Conservation (phyloP, 2,113 vertebrate genomes). For the Nothobranchius furzeri region DNA sequence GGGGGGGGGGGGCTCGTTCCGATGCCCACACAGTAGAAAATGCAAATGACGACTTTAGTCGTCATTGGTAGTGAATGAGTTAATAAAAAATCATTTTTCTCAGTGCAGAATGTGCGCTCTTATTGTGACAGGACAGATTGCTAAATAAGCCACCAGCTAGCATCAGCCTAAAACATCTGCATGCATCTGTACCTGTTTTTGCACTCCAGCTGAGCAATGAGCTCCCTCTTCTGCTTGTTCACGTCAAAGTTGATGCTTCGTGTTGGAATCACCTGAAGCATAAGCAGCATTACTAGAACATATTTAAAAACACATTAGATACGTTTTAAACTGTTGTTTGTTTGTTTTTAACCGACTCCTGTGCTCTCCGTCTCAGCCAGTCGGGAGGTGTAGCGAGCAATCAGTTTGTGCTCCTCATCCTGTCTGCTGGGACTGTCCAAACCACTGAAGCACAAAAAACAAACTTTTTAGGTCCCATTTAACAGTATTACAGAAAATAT, state of each 20-base stretch:
- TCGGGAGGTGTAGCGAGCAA: constrained; percentile 90
- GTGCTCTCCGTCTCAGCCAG: constrained; percentile 86
- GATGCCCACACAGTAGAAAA: too few species aligned
- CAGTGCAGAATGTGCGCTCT: neutral
- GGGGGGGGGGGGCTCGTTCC: too few species aligned
- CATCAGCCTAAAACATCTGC: too few species aligned
- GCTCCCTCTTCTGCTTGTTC: constrained; percentile 93
- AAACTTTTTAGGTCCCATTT: neutral
- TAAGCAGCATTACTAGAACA: neutral
- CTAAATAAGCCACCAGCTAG: too few species aligned
- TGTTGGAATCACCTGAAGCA: constrained; percentile 82
- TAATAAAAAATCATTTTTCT: too few species aligned
- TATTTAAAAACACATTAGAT: too few species aligned
- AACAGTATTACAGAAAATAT: too few species aligned
- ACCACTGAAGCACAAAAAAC: constrained; percentile 59
- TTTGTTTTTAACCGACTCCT: constrained; percentile 77
- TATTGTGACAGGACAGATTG: neutral
- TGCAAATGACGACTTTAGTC: too few species aligned
- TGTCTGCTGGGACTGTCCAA: constrained; percentile 85
- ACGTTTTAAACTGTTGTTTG: neutral
- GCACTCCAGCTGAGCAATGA: constrained; percentile 93
- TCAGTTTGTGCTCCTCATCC: constrained; percentile 94
- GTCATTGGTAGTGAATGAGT: too few species aligned
- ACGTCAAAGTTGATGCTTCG: constrained; percentile 88
- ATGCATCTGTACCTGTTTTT: constrained; percentile 87